phyloP scores from a whole-genome alignment of 2,888 invertebrate genomes.

The Crocallis elinguaria region DNA sequence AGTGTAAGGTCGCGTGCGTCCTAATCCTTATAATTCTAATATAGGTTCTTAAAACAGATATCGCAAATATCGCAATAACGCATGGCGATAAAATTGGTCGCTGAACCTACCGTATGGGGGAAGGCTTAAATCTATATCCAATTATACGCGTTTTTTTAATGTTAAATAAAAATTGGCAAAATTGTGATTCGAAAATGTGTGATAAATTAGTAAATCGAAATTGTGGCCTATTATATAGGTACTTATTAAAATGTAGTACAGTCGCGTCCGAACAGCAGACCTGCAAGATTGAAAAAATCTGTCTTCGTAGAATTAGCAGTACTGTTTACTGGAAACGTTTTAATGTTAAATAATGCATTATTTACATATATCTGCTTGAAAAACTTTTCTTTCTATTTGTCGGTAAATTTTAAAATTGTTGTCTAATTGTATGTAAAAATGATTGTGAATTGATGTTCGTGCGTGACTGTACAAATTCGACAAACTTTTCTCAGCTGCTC shows the following conservation, averaged over 20 bases:
- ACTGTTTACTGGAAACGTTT: not conserved
- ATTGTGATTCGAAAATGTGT: conserved; percentile 70
- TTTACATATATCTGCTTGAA: not conserved
- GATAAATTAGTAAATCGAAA: conserved; percentile 68
- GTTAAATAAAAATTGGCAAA: conserved; percentile 37
- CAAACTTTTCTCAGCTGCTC: not conserved
- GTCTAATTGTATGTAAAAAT: conserved; percentile 2
- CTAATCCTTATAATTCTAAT: no score
- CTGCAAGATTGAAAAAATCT: not conserved
- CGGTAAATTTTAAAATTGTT: conserved; percentile 1
- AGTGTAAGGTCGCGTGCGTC: no score
- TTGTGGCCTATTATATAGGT: conserved; percentile 71
- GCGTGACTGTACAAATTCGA: conserved; percentile 44
- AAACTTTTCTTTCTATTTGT: not conserved
- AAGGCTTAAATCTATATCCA: no score
- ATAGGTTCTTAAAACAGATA: no score
- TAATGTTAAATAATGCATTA: not conserved
- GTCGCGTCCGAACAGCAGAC: conserved; percentile 45
- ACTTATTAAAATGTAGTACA: conserved; percentile 51
- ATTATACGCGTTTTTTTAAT: no score
- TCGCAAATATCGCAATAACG: no score
- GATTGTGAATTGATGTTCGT: conserved; percentile 31
- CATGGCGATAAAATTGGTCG: no score
- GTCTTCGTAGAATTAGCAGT: conserved; percentile 1
- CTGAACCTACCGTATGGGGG: no score